phyloP scores from a whole-genome alignment of 2,888 invertebrate genomes.

The Crioceris asparagi region DNA sequence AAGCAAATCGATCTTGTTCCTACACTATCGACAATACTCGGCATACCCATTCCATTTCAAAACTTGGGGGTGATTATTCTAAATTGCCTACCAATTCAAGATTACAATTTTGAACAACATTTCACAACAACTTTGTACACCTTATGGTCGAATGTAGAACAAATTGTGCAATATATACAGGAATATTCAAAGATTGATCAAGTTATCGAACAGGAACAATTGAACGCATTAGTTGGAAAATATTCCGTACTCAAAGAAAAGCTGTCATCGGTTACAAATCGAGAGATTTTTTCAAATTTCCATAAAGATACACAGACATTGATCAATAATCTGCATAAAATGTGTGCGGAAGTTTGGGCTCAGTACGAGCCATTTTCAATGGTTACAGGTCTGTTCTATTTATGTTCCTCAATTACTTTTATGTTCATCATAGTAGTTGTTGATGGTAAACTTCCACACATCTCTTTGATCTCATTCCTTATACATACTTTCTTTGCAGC shows the following conservation, averaged over 20 bases:
- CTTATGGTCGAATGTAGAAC: constrained; percentile 55
- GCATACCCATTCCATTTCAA: constrained; percentile 77
- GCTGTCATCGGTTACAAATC: constrained; percentile 44
- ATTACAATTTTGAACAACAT: constrained; percentile 35
- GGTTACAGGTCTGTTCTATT: constrained; percentile 63
- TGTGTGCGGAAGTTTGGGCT: constrained; percentile 82
- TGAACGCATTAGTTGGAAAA: no score
- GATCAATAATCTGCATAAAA: constrained; percentile 48
- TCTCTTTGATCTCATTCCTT: no score
- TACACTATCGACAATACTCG: constrained; percentile 75
- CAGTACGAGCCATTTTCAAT: constrained; percentile 79
- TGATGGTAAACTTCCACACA: constrained; percentile 55
- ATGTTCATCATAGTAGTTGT: no score
- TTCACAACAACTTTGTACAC: constrained; percentile 42
- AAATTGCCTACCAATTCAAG: constrained; percentile 49
- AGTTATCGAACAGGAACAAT: constrained; percentile 49
- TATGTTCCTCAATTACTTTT: constrained; percentile 56
- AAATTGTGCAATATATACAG: constrained; percentile 61
- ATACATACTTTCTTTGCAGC: constrained; percentile 29
- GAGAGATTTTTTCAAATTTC: constrained; percentile 49
- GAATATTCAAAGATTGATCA: constrained; percentile 56
- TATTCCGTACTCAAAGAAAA: constrained; percentile 44
- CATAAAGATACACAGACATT: constrained; percentile 44
- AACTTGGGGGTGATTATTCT: constrained; percentile 66
- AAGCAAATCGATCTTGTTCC: constrained; percentile 89